phyloP scores from a whole-genome alignment of 2,888 invertebrate species.

The Drosophila paramelanica region DNA sequence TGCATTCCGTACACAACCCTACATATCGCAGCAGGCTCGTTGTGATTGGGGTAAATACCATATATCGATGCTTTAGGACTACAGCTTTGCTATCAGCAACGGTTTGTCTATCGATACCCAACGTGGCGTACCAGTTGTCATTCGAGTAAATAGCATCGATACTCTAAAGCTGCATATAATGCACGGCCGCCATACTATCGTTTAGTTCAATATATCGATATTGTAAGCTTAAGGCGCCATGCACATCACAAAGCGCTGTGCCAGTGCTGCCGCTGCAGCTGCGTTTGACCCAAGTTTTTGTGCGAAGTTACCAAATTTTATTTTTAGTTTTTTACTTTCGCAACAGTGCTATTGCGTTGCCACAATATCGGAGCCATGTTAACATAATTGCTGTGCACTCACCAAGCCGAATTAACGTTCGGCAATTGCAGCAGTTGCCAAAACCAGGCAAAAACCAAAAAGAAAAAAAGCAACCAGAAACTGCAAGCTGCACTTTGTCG shows the following conservation, averaged over 20 bases:
- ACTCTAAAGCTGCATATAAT: not conserved
- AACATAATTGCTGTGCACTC: conserved; percentile 11
- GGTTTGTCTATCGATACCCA: not conserved
- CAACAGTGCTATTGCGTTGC: conserved; percentile 19
- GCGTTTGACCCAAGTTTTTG: conserved; percentile 28
- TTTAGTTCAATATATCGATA: conserved; percentile 16
- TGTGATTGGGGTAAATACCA: too few relatives aligned
- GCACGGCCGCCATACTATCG: not conserved
- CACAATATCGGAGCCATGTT: conserved; percentile 26
- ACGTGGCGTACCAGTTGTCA: not conserved
- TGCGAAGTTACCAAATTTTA: conserved; percentile 22
- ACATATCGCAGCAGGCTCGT: too few relatives aligned
- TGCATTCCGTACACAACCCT: too few relatives aligned
- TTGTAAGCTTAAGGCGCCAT: conserved; percentile 27
- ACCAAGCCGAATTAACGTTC: conserved; percentile 12
- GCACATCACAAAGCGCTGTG: conserved; percentile 40
- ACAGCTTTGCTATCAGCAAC: not conserved
- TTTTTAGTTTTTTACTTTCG: conserved; percentile 41
- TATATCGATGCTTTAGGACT: not conserved
- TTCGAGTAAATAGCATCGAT: not conserved
- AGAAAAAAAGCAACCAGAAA: conserved; percentile 18
- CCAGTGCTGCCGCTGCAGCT: conserved; percentile 39
- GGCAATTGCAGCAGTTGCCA: conserved; percentile 5
- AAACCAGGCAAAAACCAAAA: not conserved
- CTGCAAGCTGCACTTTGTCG: conserved; percentile 33